phyloP scores from a whole-genome alignment of 2,113 vertebrate genomes.

The Mionectes macconnelli region DNA sequence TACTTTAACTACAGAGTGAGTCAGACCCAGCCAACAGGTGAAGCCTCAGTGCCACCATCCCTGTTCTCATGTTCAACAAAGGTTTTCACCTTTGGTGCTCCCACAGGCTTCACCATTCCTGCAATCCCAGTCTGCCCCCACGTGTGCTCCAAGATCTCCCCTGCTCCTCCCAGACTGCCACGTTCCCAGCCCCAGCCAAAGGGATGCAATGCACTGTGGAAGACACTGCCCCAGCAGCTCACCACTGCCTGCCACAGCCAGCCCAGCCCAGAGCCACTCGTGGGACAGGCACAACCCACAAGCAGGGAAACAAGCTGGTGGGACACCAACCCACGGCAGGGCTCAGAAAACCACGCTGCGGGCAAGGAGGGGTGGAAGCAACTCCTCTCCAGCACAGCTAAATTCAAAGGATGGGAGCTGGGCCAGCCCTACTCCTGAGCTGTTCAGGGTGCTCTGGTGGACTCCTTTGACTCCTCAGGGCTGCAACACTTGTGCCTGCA shows the following conservation, averaged over 20 bases:
- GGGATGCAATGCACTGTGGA: background rate
- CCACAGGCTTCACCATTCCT: background rate
- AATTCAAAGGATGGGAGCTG: background rate
- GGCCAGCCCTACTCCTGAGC: background rate
- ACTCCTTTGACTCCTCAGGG: background rate
- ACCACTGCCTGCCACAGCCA: background rate
- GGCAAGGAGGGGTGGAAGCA: background rate
- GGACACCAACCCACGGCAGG: background rate
- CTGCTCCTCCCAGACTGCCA: background rate
- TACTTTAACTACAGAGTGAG: background rate
- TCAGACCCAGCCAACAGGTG: background rate
- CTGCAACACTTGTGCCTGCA: background rate
- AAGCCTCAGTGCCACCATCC: background rate
- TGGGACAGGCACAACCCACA: background rate
- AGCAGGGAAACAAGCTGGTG: background rate
- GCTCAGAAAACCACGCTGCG: background rate
- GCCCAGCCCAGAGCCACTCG: background rate
- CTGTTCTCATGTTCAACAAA: background rate
- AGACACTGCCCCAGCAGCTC: background rate
- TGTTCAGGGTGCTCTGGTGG: background rate
- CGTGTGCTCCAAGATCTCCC: accelerated
- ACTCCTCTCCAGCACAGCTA: background rate
- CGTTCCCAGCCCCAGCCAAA: background rate
- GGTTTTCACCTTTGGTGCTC: background rate
- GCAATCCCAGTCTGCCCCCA: background rate